Conservation (phyloP, 1,140 invertebrate genomes). For the Lethocerus indicus region DNA sequence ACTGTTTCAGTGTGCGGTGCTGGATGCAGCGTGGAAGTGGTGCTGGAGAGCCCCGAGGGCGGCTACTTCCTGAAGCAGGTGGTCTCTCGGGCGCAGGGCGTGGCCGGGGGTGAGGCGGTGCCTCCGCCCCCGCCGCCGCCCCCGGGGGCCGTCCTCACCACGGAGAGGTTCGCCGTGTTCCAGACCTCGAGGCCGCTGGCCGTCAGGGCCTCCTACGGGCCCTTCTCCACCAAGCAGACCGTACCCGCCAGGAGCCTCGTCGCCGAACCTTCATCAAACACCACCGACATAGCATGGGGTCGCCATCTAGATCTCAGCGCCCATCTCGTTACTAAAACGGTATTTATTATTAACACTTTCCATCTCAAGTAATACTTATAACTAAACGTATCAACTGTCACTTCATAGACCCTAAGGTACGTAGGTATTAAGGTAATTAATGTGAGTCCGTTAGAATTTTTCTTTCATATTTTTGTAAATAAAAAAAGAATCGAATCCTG, state of each 20-base stretch:
- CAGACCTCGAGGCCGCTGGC: conserved; percentile 73
- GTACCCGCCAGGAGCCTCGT: conserved; percentile 61
- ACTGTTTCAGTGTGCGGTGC: conserved; percentile 10
- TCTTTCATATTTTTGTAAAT: too few relatives aligned
- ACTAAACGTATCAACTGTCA: too few relatives aligned
- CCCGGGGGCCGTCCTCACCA: conserved; percentile 5
- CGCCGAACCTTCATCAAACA: conserved; percentile 37
- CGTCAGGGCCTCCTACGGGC: conserved; percentile 74
- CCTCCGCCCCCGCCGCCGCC: conserved; percentile 9
- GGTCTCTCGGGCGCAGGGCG: conserved; percentile 1
- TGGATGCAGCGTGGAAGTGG: conserved; percentile 11
- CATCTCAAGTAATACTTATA: too few relatives aligned
- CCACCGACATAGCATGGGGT: conserved; percentile 33
- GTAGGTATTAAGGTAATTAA: too few relatives aligned
- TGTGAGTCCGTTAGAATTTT: too few relatives aligned
- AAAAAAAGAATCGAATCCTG: too few relatives aligned
- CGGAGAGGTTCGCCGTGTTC: conserved; percentile 61
- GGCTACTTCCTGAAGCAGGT: conserved; percentile 13
- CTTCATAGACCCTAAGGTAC: too few relatives aligned
- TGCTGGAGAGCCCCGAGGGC: conserved; percentile 12
- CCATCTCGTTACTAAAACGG: conserved; percentile 28
- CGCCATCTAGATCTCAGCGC: conserved; percentile 75
- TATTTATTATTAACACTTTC: too few relatives aligned
- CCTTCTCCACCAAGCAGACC: conserved; percentile 83
- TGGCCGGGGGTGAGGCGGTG: neutral